phyloP scores from a whole-genome alignment of 2,888 invertebrate species.

The Abrostola triplasia region DNA sequence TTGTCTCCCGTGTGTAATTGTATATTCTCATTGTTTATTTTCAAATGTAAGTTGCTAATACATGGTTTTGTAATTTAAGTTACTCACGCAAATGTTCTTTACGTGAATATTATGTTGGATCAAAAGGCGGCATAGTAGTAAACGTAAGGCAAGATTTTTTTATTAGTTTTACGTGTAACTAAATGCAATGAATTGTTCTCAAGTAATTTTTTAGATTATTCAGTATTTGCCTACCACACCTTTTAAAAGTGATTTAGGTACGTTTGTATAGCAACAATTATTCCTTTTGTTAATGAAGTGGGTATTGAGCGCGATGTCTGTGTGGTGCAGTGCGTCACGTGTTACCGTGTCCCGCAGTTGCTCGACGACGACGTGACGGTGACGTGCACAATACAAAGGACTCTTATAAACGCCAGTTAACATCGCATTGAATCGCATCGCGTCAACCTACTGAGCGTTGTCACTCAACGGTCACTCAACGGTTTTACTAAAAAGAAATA shows the following conservation, averaged over 20 bases:
- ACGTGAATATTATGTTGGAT: constrained; percentile 20
- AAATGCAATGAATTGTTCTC: not conserved
- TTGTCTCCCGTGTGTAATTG: constrained; percentile 25
- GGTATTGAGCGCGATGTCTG: constrained; percentile 51
- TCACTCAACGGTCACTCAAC: constrained; percentile 85
- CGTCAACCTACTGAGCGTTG: constrained; percentile 73
- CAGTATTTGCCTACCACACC: not conserved
- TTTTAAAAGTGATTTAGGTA: constrained; percentile 11
- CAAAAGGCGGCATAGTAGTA: not conserved
- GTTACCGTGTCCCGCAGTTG: constrained; percentile 40
- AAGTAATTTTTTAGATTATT: not conserved
- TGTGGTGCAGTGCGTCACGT: constrained; percentile 22
- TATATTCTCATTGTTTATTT: constrained; percentile 23
- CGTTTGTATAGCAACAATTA: constrained; percentile 33
- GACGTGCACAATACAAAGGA: constrained; percentile 67
- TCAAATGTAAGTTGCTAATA: too few species aligned
- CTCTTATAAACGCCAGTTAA: constrained; percentile 71
- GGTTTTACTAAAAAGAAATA: constrained; percentile 71
- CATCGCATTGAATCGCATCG: constrained; percentile 71
- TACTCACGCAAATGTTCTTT: constrained; percentile 32
- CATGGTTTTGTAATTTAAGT: constrained; percentile 26
- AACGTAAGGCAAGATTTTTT: too few species aligned
- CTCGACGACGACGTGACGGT: constrained; percentile 54
- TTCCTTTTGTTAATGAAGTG: constrained; percentile 51
- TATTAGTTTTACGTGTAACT: not conserved